Evolutionary conservation across 2,797 vertebrate genomes (phyloP), one percentile per base, ranked within the genome.

Genomic region (Aselliscus stoliczkanus): DNA sequence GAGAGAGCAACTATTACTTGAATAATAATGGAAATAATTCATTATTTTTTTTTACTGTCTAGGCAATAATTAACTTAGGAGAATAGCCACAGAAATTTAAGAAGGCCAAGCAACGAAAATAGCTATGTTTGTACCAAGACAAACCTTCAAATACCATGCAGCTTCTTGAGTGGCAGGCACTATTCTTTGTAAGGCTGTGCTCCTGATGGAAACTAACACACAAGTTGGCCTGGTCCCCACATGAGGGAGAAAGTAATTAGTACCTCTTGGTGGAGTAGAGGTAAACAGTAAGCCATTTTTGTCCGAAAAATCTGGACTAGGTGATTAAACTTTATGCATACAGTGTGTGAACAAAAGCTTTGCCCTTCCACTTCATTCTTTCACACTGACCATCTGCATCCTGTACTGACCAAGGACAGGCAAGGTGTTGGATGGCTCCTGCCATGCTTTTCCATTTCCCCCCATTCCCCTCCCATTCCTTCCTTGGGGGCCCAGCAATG

Each of bases 401-500:
- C 44, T 85, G 62, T 13, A 20, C 20, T 23, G 14, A 17, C 2
- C 7, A 17, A 94, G 34, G 15, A 60, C 47, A 83, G 69, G 58
- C 4, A 42, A 79, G 21, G 15, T 29, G 14, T 29, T 47, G 20
- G 17, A 4, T 34, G 67, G 4, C 3, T 14, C n/a, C 34, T 60
- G 17, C 42, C 37, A 1, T 8, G 13, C n/a, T 25, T 21, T 14
- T 3, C 5, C 5, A 15, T 34, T 52, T 21, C 47, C 34, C 47
- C 7, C 42, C 15, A 13, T 39, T 37, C 23, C 17, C 29, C 3
- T n/a, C 12, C 18, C 7, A 17, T 5, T 3, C 18, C 0, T 25
- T 25, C 2, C 27, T 29, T 34, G 4, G 60, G 29, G 4, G 4
- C n/a, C 12, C 44, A 27, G 12, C n/a, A 37, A 23, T 65, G 72